Evolutionary conservation across 2,888 invertebrate genomes (phyloP).

Genomic region (Drosophila vallismaia): DNA sequence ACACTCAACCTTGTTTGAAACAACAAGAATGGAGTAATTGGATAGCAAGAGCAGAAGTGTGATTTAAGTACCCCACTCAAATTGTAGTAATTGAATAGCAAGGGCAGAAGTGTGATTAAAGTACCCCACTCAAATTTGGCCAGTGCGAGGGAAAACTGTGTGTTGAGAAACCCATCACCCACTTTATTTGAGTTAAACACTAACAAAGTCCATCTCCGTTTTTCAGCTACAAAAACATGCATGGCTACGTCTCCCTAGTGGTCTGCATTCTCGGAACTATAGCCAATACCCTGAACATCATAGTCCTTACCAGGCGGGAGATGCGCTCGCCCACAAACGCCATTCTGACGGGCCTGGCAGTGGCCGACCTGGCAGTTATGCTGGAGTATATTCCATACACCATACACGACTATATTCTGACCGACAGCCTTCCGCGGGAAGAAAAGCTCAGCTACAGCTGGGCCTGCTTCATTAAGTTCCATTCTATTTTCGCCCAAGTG

Average conservation of each 20-base stretch:
- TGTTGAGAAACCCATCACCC: no score
- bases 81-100: no score
- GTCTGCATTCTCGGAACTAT: slow-evolving; percentile 96
- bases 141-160: neutral
- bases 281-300: slow-evolving; percentile 95
- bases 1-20: no score
- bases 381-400: slow-evolving; percentile 96
- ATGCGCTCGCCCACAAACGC: slow-evolving; percentile 97
- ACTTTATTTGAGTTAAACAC: neutral
- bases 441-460: slow-evolving; percentile 88
- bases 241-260: slow-evolving; percentile 93
- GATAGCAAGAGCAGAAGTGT: neutral
- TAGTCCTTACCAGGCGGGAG: slow-evolving; percentile 93
- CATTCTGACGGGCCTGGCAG: slow-evolving; percentile 94
- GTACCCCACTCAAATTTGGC: neutral
- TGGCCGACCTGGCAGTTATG: slow-evolving; percentile 97
- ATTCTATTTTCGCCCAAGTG: slow-evolving; percentile 94
- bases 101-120: neutral
- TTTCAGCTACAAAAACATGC: slow-evolving; percentile 88
- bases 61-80: neutral
- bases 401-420: slow-evolving; percentile 90
- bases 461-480: slow-evolving; percentile 94
- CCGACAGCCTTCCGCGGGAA: slow-evolving; percentile 83
- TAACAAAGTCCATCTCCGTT: neutral
- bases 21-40: no score